phyloP scores from a whole-genome alignment of 1,140 invertebrate genomes.

The Gryllus bimaculatus region DNA sequence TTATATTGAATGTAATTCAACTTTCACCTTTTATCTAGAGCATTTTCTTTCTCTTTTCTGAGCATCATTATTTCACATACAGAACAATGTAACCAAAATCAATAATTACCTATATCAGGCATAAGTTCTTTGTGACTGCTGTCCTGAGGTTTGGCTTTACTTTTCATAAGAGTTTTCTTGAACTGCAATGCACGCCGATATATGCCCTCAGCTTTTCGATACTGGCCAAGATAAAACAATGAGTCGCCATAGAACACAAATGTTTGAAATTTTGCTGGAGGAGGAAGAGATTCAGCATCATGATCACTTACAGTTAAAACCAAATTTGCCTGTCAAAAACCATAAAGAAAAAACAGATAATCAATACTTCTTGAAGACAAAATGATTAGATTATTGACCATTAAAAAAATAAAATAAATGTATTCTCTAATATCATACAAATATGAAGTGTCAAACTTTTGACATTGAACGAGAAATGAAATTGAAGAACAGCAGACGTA shows the following conservation, averaged over 20 bases:
- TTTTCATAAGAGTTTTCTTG: conserved; percentile 56
- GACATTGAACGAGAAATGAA: neutral
- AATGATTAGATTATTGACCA: too few species aligned
- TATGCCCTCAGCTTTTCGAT: conserved; percentile 54
- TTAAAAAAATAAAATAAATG: neutral
- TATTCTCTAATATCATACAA: neutral
- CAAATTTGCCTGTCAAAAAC: conserved; percentile 47
- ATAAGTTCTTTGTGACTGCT: conserved; percentile 40
- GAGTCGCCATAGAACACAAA: conserved; percentile 59
- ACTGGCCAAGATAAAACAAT: conserved; percentile 52
- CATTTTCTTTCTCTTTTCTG: too few species aligned
- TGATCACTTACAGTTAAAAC: conserved; percentile 55
- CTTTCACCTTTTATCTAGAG: too few species aligned
- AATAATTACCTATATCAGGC: conserved; percentile 34
- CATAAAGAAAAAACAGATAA: conserved; percentile 13
- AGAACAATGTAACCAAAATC: too few species aligned
- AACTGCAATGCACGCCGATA: conserved; percentile 58
- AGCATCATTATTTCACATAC: too few species aligned
- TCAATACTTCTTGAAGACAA: neutral
- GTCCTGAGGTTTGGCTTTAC: conserved; percentile 39
- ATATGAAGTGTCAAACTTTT: neutral
- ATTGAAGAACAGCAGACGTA: too few species aligned
- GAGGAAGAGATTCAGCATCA: conserved; percentile 45
- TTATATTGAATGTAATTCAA: too few species aligned
- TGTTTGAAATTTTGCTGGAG: conserved; percentile 50